Base-by-base conservation (phyloP, 2,888 invertebrate genomes). In the Myathropa florea region DNA sequence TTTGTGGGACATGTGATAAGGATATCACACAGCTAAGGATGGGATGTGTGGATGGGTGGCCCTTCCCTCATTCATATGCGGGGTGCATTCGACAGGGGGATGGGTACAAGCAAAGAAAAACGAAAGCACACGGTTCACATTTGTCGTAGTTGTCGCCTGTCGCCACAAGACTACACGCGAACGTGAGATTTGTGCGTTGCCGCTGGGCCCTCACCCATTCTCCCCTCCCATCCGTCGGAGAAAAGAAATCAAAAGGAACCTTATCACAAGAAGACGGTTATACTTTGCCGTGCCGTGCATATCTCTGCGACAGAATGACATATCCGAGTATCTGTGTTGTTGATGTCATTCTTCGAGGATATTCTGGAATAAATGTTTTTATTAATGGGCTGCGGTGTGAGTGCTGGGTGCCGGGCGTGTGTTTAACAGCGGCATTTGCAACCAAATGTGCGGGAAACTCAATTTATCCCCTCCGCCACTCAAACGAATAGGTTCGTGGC, bases 141-240 rank as follows among this genome's bases (percentile, higher is more conserved):
- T 86, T 83, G 86, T 86, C 86, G 86, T 86, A 79, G 70, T 70
- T 86, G 86, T 86, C 86, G 82, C 73, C 86, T 86, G 85, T 83
- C 86, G 83, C 78, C 70, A 67, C 75, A 46, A 18, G 65, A 83
- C 83, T 60, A 83, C 63, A 77, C 83, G 83, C 78, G 75, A 86
- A 86, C 86, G 86, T 86, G 86, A 83, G 86, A 79, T 79, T 86
- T 83, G 83, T 86, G 70, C 73, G 61, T 79, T 79, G 86, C 86
- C 78, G 83, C 78, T 30, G 71, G 86, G 86, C 71, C 75, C 14
- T 78, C 63, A 78, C 72, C 36, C 68, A 18, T n/a, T n/a, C n/a
- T 78, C 78, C 18, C 46, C 46, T 7, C 6, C 46, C 46, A 46
- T 60, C 26, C n/a, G n/a, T n/a, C n/a, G n/a, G 28, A 46, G 39